Conservation (phyloP, 2,113 vertebrate species). For the Campylomormyrus numenius region DNA sequence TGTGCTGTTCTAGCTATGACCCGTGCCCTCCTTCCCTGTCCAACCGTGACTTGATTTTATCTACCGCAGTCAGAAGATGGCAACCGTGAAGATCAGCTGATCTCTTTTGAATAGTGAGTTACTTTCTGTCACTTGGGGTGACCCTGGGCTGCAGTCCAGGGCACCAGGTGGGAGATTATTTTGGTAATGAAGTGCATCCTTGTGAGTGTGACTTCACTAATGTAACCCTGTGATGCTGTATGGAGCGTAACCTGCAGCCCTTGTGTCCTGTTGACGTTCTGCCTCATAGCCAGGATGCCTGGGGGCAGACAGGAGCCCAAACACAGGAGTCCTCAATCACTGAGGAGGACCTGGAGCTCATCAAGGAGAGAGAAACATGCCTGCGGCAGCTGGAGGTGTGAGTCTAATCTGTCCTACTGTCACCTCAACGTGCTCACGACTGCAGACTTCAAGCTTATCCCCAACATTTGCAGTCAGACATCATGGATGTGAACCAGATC, state of each 20-base stretch:
- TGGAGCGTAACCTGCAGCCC: background rate
- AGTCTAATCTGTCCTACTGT: background rate
- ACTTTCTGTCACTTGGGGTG: background rate
- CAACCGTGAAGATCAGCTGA: conserved; percentile 80
- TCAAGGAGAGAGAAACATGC: conserved; percentile 89
- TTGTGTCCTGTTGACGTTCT: too few relatives aligned
- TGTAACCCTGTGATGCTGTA: background rate
- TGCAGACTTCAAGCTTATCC: background rate
- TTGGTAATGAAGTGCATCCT: background rate
- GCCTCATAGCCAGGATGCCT: conserved; percentile 76
- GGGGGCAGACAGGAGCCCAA: conserved; percentile 81
- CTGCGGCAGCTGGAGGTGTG: conserved; percentile 87
- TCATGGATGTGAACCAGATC: conserved; percentile 96
- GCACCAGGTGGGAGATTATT: background rate
- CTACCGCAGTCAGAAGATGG: conserved; percentile 68
- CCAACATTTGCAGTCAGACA: conserved; percentile 73
- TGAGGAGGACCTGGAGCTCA: conserved; percentile 89
- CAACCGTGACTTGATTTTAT: conserved; percentile 22
- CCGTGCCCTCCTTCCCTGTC: background rate
- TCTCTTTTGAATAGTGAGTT: conserved; percentile 87
- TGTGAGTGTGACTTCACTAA: background rate
- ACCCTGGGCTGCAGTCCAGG: background rate
- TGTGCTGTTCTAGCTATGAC: background rate
- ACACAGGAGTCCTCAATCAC: conserved; percentile 79
- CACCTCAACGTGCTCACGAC: background rate